A percentile compares a stretch with the other conserved stretches of the same genome.
These are phyloP conservation scores for Perithous albicinctus DNA, from an alignment of 2,888 invertebrate species.

Conservation along the genomic window DNA sequence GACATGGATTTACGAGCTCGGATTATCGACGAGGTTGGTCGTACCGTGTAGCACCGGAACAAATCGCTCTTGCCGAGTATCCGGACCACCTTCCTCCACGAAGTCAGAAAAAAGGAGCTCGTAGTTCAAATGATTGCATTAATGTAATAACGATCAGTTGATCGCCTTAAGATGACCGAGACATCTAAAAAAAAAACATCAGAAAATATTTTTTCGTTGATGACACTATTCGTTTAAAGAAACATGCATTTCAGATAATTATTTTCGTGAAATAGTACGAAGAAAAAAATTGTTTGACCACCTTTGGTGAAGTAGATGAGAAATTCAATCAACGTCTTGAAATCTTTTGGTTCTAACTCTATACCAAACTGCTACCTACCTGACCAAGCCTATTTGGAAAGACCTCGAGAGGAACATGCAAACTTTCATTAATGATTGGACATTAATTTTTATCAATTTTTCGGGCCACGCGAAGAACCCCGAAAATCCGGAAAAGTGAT, in stretches of 20 bases:
- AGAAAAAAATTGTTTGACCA: too few relatives aligned
- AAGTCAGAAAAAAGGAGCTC: background rate
- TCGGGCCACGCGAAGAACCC: background rate
- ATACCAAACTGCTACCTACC: too few relatives aligned
- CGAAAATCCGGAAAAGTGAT: background rate
- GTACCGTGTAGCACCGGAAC: constrained; percentile 22
- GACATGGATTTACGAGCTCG: constrained; percentile 55
- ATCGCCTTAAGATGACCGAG: background rate
- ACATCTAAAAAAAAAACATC: too few relatives aligned
- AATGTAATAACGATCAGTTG: background rate
- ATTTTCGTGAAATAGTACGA: too few relatives aligned
- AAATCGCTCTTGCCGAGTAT: constrained; percentile 40
- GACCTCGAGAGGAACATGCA: background rate
- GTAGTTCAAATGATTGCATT: background rate
- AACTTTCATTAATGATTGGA: background rate
- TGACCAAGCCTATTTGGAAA: background rate
- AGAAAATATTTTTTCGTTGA: too few relatives aligned
- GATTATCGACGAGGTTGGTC: constrained; percentile 56
- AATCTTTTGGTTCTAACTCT: too few relatives aligned
- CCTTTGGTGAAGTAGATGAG: too few relatives aligned
- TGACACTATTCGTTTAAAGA: too few relatives aligned
- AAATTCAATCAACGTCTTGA: too few relatives aligned
- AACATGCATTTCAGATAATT: too few relatives aligned
- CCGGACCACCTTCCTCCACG: constrained; percentile 5
- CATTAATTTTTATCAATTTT: constrained; percentile 1